Percentiles rank a stretch among this genome's conserved stretches.
Conservation (phyloP, 30 jellyfish, hydroid and myxozoan genomes). For the Nemopilema nomurai region DNA sequence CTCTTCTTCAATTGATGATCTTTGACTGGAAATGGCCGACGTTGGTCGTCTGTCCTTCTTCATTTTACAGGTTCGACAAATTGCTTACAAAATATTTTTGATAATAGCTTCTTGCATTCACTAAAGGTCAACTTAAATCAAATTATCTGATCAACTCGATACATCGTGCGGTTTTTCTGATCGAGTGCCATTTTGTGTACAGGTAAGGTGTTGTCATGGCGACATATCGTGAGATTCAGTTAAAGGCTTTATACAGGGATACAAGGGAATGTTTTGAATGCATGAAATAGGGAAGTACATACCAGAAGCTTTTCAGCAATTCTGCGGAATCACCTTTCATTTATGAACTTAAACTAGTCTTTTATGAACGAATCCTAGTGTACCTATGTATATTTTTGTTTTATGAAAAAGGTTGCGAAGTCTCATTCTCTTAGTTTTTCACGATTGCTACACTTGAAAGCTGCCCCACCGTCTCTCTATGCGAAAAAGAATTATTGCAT, state of each 20-base stretch:
- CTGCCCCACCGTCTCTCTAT: too few species aligned
- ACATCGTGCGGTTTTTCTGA: background rate
- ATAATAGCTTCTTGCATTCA: background rate
- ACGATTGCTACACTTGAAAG: too few species aligned
- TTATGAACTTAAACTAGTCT: too few species aligned
- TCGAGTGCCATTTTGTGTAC: slow-evolving; percentile 70
- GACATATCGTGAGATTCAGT: background rate
- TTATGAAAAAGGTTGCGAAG: too few species aligned
- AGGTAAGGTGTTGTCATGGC: slow-evolving; percentile 25
- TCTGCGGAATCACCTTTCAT: too few species aligned
- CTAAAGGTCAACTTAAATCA: background rate
- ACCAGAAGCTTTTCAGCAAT: background rate
- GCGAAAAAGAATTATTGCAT: too few species aligned
- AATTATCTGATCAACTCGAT: background rate
- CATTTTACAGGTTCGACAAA: slow-evolving; percentile 5
- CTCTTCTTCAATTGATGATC: slow-evolving; percentile 35
- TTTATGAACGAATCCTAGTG: too few species aligned
- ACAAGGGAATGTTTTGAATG: background rate
- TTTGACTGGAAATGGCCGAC: slow-evolving; percentile 77
- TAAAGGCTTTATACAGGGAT: slow-evolving; percentile 24
- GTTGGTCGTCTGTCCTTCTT: slow-evolving; percentile 77
- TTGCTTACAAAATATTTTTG: background rate
- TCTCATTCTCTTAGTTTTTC: too few species aligned
- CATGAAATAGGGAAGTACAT: background rate
- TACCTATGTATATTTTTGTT: too few species aligned